These are phyloP conservation scores for Coelopa frigida DNA, from an alignment of 1,140 invertebrate species.

Conservation along the genomic window DNA sequence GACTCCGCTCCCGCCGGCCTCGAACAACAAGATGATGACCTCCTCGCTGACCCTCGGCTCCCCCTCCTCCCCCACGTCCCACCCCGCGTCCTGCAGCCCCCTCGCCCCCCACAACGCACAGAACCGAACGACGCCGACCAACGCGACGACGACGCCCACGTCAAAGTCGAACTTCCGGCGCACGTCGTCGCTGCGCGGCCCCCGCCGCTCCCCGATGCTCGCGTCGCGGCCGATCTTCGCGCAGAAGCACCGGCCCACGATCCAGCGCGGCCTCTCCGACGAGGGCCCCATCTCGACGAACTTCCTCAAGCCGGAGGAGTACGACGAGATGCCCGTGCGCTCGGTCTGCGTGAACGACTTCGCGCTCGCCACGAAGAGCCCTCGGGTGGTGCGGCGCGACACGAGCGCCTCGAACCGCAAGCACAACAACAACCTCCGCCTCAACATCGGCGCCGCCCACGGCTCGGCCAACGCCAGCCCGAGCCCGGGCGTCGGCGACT, in stretches of 20 bases:
- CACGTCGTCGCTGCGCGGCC: constrained; percentile 35
- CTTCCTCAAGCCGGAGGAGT: constrained; percentile 42
- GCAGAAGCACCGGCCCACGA: constrained; percentile 37
- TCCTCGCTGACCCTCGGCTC: constrained; percentile 12
- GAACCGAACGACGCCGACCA: constrained; percentile 8
- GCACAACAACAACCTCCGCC: constrained; percentile 26
- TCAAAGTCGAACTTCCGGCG: constrained; percentile 34
- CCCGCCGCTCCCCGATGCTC: constrained; percentile 30
- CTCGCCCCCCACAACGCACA: not conserved
- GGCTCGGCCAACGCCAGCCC: constrained; percentile 1
- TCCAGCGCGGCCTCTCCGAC: constrained; percentile 41
- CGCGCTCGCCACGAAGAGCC: constrained; percentile 26
- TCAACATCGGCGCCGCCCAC: constrained; percentile 12
- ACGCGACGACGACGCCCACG: constrained; percentile 2
- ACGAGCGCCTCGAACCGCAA: constrained; percentile 36
- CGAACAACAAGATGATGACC: constrained; percentile 23
- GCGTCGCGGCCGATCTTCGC: constrained; percentile 35
- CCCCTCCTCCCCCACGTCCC: too few species aligned
- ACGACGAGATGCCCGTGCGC: constrained; percentile 42
- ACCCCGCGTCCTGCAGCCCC: constrained; percentile 5
- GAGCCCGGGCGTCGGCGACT: constrained; percentile 1
- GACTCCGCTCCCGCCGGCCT: constrained; percentile 11
- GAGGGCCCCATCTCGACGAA: constrained; percentile 43
- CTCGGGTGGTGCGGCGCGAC: constrained; percentile 33
- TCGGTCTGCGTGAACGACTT: constrained; percentile 40